Evolutionary conservation across 2,888 invertebrate genomes (phyloP).

Genomic region (Hyalella azteca): DNA sequence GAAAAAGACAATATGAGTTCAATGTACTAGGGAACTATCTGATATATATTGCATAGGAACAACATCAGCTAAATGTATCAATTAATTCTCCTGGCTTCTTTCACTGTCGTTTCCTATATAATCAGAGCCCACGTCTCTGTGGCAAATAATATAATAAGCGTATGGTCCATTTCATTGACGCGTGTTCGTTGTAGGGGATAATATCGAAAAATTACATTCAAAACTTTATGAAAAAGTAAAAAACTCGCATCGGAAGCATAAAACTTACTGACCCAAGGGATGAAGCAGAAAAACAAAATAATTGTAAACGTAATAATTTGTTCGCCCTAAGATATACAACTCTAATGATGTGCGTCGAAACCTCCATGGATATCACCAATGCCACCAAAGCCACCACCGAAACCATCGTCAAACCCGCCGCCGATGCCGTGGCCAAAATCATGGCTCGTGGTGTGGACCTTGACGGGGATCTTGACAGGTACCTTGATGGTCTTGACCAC

Average conservation of each 20-base stretch:
- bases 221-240: not conserved
- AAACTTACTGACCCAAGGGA: not conserved
- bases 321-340: not conserved
- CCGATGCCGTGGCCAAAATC: not conserved
- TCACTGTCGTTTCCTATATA: too few species aligned
- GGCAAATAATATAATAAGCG: not conserved
- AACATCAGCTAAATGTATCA: too few species aligned
- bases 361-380: slow-evolving; percentile 25
- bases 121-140: too few species aligned
- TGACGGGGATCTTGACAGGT: slow-evolving; percentile 34
- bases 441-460: not conserved
- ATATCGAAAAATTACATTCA: slow-evolving; percentile 1
- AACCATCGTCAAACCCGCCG: not conserved
- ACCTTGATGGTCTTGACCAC: slow-evolving; percentile 33
- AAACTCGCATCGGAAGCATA: not conserved
- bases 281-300: slow-evolving; percentile 18
- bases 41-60: too few species aligned
- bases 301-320: not conserved
- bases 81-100: too few species aligned
- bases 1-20: too few species aligned
- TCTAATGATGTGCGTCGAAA: not conserved
- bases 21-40: too few species aligned
- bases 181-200: not conserved
- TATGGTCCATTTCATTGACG: not conserved
- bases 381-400: not conserved